Percentiles rank a stretch among this genome's conserved stretches.
These are phyloP conservation scores for Drosophila nr. perissopoda DNA, from an alignment of 2,888 invertebrate genomes.

Conservation along the genomic window DNA sequence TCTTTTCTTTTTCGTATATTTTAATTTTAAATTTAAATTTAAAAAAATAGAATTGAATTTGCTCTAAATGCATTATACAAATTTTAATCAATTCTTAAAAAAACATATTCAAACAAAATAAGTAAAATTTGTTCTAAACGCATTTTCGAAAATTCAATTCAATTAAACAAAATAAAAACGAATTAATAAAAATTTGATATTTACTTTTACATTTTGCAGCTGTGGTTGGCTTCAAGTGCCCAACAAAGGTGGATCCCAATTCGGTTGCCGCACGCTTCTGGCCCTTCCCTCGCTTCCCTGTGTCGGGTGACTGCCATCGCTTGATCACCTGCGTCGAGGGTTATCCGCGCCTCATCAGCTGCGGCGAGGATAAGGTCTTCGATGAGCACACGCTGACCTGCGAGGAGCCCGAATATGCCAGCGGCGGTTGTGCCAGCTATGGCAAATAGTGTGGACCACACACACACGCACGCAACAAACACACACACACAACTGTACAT, in stretches of 20 bases:
- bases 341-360: slow-evolving; percentile 93
- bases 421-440: slow-evolving; percentile 80
- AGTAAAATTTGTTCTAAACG: neutral
- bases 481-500: slow-evolving; percentile 32
- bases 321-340: slow-evolving; percentile 96
- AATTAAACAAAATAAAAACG: slow-evolving; percentile 21
- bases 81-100: neutral
- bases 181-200: slow-evolving; percentile 29
- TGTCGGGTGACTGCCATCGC: slow-evolving; percentile 93
- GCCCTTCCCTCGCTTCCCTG: slow-evolving; percentile 96
- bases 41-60: neutral
- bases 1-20: neutral
- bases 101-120: neutral
- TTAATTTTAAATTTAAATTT: neutral
- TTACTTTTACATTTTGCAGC: slow-evolving; percentile 85
- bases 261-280: slow-evolving; percentile 94
- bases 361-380: slow-evolving; percentile 94
- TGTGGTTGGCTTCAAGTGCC: slow-evolving; percentile 96
- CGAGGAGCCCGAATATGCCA: slow-evolving; percentile 87
- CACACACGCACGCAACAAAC: neutral
- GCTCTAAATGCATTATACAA: neutral
- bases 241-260: slow-evolving; percentile 92
- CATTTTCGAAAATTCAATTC: neutral
- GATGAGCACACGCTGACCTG: slow-evolving; percentile 93
- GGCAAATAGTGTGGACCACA: slow-evolving; percentile 70